Evolutionary conservation across 2,113 vertebrate species (phyloP).

Genomic region (Melospiza melodia): DNA sequence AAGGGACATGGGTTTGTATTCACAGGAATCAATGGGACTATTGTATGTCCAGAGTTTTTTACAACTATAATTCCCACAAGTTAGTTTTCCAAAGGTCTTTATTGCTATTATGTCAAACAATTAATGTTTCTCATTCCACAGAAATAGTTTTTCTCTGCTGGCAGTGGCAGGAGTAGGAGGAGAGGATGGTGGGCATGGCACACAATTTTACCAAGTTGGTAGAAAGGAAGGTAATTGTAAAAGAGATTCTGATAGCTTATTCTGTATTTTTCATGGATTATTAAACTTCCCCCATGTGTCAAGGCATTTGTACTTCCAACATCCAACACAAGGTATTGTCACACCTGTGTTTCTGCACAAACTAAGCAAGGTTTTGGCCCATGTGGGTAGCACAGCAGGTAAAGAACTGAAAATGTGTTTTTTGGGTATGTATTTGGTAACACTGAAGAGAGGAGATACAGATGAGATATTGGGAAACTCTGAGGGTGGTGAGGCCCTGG

Average conservation of each 20-base stretch:
- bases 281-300: not conserved
- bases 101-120: not conserved
- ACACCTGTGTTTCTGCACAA: not conserved
- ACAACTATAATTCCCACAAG: rapidly evolving
- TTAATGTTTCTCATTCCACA: not conserved
- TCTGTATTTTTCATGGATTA: not conserved
- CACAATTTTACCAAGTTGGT: not conserved
- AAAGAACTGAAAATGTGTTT: not conserved
- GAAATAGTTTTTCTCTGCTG: not conserved
- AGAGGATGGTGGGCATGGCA: not conserved
- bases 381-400: not conserved
- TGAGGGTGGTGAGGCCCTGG: not conserved
- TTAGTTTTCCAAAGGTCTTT: not conserved
- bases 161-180: not conserved
- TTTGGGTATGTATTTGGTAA: not conserved
- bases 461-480: not conserved
- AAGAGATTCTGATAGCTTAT: not conserved
- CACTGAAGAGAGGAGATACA: not conserved
- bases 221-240: not conserved
- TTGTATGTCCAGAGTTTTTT: not conserved
- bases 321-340: not conserved
- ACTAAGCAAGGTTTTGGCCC: not conserved
- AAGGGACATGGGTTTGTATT: not conserved
- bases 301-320: rapidly evolving
- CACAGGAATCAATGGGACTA: not conserved